These are phyloP conservation scores for Takifugu flavidus DNA, from an alignment of 2,113 vertebrate genomes.

Conservation along the genomic window DNA sequence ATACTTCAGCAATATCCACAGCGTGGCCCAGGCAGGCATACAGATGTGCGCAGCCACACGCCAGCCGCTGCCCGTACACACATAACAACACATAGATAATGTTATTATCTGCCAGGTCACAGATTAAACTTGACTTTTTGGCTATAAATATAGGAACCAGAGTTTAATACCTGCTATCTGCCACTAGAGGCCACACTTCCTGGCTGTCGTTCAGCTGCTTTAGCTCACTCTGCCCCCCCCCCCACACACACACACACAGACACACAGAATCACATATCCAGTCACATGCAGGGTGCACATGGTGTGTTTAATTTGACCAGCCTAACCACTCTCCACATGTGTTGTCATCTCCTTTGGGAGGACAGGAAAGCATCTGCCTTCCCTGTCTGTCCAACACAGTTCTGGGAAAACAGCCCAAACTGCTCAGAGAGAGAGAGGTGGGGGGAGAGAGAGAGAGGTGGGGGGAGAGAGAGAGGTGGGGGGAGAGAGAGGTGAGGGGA, in stretches of 20 bases:
- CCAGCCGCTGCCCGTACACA: conserved; percentile 18
- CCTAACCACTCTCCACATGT: conserved; percentile 65
- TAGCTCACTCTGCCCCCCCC: conserved; percentile 8
- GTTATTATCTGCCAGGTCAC: background rate
- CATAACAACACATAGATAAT: conserved; percentile 6
- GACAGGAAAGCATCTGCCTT: conserved; percentile 71
- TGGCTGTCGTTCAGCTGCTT: conserved; percentile 13
- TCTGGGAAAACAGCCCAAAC: conserved; percentile 64
- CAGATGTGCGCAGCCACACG: conserved; percentile 2
- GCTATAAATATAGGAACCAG: conserved; percentile 18
- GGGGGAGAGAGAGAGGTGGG: background rate
- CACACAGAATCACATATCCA: conserved; percentile 9
- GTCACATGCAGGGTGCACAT: conserved; percentile 70
- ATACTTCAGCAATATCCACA: conserved; percentile 53
- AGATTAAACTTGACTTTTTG: conserved; percentile 33
- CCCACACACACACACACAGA: background rate
- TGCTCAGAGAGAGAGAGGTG: conserved; percentile 35
- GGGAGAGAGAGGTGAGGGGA: background rate
- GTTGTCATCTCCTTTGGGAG: conserved; percentile 66
- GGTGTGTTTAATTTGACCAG: conserved; percentile 78
- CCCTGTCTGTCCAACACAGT: conserved; percentile 60
- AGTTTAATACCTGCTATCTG: conserved; percentile 12
- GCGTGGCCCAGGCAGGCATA: conserved; percentile 36
- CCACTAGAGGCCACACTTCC: conserved; percentile 67
- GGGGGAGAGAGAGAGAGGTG: background rate